phyloP scores from a whole-genome alignment of 2,888 invertebrate genomes.

The Orchestes rusci region DNA sequence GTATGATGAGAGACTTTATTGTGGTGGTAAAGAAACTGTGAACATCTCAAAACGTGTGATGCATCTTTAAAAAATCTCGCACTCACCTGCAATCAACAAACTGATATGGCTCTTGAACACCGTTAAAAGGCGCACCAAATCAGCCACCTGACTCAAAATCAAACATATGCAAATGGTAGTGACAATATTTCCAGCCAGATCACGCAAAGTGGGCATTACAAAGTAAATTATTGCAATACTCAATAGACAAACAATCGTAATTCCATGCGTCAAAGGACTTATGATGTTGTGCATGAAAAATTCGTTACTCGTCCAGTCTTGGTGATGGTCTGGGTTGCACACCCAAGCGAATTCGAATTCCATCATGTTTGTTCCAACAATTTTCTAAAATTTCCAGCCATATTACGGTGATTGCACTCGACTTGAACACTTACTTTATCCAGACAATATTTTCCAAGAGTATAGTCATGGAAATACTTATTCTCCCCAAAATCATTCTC shows the following conservation, averaged over 20 bases:
- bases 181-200: slow-evolving; percentile 77
- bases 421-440: slow-evolving; percentile 55
- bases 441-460: slow-evolving; percentile 70
- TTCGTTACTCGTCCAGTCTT: slow-evolving; percentile 62
- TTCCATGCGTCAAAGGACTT: slow-evolving; percentile 69
- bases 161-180: slow-evolving; percentile 75
- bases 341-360: slow-evolving; percentile 62
- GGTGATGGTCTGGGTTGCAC: slow-evolving; percentile 65
- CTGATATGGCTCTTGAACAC: slow-evolving; percentile 75
- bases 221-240: slow-evolving; percentile 74
- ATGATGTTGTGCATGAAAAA: slow-evolving; percentile 68
- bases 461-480: slow-evolving; percentile 61
- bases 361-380: slow-evolving; percentile 14
- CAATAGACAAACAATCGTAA: slow-evolving; percentile 63
- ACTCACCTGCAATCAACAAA: slow-evolving; percentile 68
- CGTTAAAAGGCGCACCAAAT: slow-evolving; percentile 70
- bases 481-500: slow-evolving; percentile 38
- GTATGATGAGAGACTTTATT: too few species aligned
- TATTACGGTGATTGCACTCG: background rate
- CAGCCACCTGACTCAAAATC: slow-evolving; percentile 69
- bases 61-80: background rate
- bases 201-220: slow-evolving; percentile 72
- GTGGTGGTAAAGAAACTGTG: slow-evolving; percentile 2
- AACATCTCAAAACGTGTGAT: background rate
- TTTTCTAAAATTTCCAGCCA: slow-evolving; percentile 19